phyloP scores from a whole-genome alignment of 2,797 vertebrate genomes.

The Microctenopoma steveboyesi region DNA sequence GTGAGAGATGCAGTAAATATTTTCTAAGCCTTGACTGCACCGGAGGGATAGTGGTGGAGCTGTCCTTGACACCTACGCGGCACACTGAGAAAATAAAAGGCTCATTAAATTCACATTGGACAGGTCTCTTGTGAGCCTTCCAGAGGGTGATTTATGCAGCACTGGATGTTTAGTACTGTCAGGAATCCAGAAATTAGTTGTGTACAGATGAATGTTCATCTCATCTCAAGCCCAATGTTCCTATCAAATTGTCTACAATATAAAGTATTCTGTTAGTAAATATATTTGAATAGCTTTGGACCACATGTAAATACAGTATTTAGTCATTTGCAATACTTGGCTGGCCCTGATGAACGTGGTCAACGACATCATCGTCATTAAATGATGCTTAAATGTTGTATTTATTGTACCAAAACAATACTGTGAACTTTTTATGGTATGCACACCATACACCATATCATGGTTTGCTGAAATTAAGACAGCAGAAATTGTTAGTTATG shows the following conservation, averaged over 20 bases:
- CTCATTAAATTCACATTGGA: conserved; percentile 64
- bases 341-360: not conserved
- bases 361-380: not conserved
- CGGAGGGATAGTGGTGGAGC: conserved; percentile 55
- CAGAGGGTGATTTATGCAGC: conserved; percentile 29
- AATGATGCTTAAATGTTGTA: not conserved
- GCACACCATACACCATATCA: not conserved
- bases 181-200: conserved; percentile 31
- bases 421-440: not conserved
- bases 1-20: conserved; percentile 78
- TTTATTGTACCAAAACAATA: not conserved
- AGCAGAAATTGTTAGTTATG: conserved; percentile 1
- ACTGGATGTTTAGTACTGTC: conserved; percentile 43
- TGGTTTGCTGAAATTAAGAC: not conserved
- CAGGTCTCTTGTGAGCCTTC: conserved; percentile 46
- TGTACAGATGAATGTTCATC: conserved; percentile 30
- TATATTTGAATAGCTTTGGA: not conserved
- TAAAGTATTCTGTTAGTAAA: not conserved
- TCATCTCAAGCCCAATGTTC: not conserved
- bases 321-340: not conserved
- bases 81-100: conserved; percentile 69
- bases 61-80: conserved; percentile 72
- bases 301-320: conserved; percentile 12
- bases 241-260: conserved; percentile 4
- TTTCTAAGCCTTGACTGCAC: conserved; percentile 81